Percentiles rank a stretch among this genome's conserved stretches.
phyloP scores from a whole-genome alignment of 2,113 vertebrate species.

The Sinocyclocheilus grahami region DNA sequence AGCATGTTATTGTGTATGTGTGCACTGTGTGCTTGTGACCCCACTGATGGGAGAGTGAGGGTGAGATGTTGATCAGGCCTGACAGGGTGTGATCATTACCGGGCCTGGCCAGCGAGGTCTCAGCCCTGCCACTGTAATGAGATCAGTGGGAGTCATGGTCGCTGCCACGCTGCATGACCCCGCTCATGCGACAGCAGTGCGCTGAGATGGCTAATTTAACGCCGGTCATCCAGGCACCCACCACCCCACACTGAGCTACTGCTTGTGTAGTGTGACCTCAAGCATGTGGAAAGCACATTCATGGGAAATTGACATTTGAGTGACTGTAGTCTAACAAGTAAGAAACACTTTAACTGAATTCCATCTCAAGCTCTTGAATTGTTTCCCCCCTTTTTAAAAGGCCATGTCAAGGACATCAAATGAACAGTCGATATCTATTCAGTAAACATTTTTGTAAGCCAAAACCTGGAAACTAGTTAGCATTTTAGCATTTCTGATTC shows the following conservation, averaged over 20 bases:
- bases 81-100: constrained; percentile 52
- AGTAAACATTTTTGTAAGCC: not conserved
- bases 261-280: constrained; percentile 4
- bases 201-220: constrained; percentile 41
- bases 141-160: constrained; percentile 37
- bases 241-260: not conserved
- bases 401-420: not conserved
- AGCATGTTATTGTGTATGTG: constrained; percentile 6
- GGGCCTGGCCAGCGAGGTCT: constrained; percentile 31
- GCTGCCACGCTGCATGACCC: constrained; percentile 34
- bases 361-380: not conserved
- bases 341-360: not conserved
- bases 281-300: constrained; percentile 23
- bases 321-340: not conserved
- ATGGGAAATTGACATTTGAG: constrained; percentile 12
- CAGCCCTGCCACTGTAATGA: constrained; percentile 45
- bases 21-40: constrained; percentile 43
- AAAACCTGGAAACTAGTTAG: not conserved
- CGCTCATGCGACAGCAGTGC: constrained; percentile 27
- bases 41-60: constrained; percentile 34
- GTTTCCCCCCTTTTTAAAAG: not conserved
- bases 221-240: constrained; percentile 11
- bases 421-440: not conserved
- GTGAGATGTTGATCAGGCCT: constrained; percentile 45
- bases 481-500: not conserved